These are phyloP conservation scores for Mesocentrotus franciscanus DNA, from an alignment of 53 echinoderm and acorn worm genomes.

Conservation along the genomic window DNA sequence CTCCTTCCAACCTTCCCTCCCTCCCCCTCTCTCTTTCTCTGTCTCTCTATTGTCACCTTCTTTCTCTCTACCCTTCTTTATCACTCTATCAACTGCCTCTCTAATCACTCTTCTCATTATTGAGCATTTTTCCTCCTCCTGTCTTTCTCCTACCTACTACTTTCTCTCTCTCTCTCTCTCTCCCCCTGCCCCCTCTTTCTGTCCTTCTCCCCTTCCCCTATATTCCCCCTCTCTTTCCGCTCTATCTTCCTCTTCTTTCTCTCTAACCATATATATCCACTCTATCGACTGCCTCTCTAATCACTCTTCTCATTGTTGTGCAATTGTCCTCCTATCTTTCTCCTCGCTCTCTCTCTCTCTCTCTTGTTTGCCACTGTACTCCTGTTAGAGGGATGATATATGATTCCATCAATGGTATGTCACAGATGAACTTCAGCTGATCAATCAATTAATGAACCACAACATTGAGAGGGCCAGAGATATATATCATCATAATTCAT, in stretches of 20 bases:
- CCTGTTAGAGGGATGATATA: not conserved
- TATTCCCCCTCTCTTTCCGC: not conserved
- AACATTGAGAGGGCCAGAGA: not conserved
- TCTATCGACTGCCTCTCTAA: not conserved
- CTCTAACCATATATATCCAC: not conserved
- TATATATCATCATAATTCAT: not conserved
- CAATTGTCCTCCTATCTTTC: too few relatives aligned
- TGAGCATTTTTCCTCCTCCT: not conserved
- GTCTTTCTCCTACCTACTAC: not conserved
- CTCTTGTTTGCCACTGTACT: not conserved
- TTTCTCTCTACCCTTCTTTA: not conserved
- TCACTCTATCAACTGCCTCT: not conserved
- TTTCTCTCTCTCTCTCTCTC: not conserved
- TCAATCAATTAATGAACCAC: constrained; percentile 28
- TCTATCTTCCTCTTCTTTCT: not conserved
- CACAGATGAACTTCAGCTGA: not conserved
- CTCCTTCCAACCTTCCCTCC: not conserved
- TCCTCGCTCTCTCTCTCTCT: not conserved
- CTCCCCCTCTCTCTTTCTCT: not conserved
- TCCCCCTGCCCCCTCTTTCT: not conserved
- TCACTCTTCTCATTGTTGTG: not conserved
- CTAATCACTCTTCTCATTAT: not conserved
- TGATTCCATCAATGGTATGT: not conserved
- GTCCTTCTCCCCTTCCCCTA: not conserved
- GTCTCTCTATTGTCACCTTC: not conserved